Evolutionary conservation across 2,888 invertebrate species (phyloP).

Genomic region (Rhabditoides inermis): DNA sequence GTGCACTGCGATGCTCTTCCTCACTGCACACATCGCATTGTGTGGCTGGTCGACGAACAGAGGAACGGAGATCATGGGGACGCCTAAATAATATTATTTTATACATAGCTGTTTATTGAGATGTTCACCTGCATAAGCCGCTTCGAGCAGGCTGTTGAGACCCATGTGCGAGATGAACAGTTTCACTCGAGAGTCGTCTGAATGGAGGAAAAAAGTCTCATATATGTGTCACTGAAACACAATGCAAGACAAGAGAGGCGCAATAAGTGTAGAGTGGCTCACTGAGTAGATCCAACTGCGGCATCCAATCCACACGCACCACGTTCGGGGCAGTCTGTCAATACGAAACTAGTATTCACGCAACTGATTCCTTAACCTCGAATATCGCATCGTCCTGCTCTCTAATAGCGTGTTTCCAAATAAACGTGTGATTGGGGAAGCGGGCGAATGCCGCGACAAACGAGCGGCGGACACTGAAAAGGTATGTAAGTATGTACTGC

Average conservation of each 20-base stretch:
- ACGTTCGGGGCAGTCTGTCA: slow-evolving; percentile 38
- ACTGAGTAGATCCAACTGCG: slow-evolving; percentile 53
- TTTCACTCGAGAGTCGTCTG: slow-evolving; percentile 64
- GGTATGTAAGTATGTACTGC: no score
- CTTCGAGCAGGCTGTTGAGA: slow-evolving; percentile 65
- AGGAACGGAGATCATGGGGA: slow-evolving; percentile 55
- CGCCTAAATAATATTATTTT: slow-evolving; percentile 24
- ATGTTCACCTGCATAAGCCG: no score
- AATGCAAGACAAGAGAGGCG: neutral
- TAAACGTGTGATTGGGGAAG: slow-evolving; percentile 33
- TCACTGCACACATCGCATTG: slow-evolving; percentile 49
- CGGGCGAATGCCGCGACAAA: neutral
- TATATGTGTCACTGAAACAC: neutral
- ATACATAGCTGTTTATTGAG: no score
- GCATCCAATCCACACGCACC: slow-evolving; percentile 49
- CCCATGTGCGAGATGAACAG: slow-evolving; percentile 70
- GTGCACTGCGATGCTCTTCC: slow-evolving; percentile 6
- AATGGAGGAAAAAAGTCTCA: neutral
- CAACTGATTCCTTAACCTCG: no score
- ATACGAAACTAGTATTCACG: slow-evolving; percentile 15
- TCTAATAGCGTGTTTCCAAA: slow-evolving; percentile 31
- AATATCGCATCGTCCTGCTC: slow-evolving; percentile 12
- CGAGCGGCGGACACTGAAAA: no score
- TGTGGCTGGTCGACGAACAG: slow-evolving; percentile 55
- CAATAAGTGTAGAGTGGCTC: neutral